Conservation (phyloP, 2,797 vertebrate genomes). For the Discoglossus pictus region DNA sequence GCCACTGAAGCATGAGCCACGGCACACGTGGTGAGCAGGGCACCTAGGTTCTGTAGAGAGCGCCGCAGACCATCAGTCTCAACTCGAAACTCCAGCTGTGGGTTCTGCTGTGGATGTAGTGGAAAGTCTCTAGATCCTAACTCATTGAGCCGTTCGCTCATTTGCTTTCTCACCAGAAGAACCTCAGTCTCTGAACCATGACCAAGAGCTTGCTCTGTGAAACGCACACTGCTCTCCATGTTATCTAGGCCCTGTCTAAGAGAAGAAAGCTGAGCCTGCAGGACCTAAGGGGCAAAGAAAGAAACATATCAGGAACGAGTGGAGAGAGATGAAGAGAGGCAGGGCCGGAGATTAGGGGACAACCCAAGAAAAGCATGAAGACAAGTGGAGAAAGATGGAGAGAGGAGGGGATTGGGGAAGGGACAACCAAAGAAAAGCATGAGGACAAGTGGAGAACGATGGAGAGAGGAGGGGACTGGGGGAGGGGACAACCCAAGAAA, state of each 20-base stretch:
- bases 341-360: too few relatives aligned
- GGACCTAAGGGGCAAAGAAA: constrained; percentile 69
- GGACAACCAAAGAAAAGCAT: too few relatives aligned
- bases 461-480: too few relatives aligned
- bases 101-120: constrained; percentile 87
- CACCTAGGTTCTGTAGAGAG: constrained; percentile 90
- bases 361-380: too few relatives aligned
- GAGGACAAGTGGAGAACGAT: too few relatives aligned
- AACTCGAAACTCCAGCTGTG: constrained; percentile 86
- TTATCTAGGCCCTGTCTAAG: constrained; percentile 89
- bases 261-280: constrained; percentile 83
- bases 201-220: constrained; percentile 86
- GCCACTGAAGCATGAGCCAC: constrained; percentile 88
- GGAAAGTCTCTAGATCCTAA: constrained; percentile 87
- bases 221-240: constrained; percentile 91
- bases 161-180: constrained; percentile 91
- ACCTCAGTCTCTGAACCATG: constrained; percentile 76
- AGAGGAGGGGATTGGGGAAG: too few relatives aligned
- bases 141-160: constrained; percentile 87
- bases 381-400: too few relatives aligned
- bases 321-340: too few relatives aligned
- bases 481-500: too few relatives aligned
- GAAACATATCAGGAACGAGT: too few relatives aligned
- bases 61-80: constrained; percentile 88
- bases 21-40: constrained; percentile 86